phyloP scores from a whole-genome alignment of 2,113 vertebrate species.

The Cryptotis parvus region DNA sequence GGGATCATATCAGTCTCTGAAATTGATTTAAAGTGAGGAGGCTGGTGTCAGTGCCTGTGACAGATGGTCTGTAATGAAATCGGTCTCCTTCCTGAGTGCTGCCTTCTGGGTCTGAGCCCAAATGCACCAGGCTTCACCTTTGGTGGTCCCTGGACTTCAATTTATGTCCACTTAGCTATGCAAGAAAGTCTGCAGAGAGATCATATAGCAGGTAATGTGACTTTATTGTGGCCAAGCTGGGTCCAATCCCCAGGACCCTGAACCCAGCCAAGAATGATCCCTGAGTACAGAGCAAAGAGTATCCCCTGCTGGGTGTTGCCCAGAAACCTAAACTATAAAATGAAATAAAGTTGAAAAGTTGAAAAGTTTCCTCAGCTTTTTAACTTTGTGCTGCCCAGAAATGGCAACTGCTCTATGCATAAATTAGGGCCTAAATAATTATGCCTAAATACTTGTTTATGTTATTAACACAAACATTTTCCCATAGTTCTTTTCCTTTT shows the following conservation, averaged over 20 bases:
- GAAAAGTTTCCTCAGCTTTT: background rate
- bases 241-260: too few species aligned
- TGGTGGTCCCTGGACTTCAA: background rate
- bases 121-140: background rate
- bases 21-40: background rate
- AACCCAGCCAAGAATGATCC: too few species aligned
- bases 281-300: too few species aligned
- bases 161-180: background rate
- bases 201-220: too few species aligned
- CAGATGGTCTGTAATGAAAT: background rate
- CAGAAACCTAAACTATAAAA: too few species aligned
- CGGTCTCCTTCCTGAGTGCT: background rate
- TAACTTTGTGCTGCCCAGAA: background rate
- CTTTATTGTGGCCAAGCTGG: too few species aligned
- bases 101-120: background rate
- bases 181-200: background rate
- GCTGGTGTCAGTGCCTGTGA: background rate
- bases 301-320: too few species aligned
- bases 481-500: background rate
- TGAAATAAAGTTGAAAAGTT: background rate
- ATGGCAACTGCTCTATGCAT: background rate
- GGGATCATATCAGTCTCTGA: background rate
- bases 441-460: too few species aligned
- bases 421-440: background rate
- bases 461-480: too few species aligned